Base-by-base conservation (phyloP, 2,888 invertebrate species). In the Cabera pusaria region DNA sequence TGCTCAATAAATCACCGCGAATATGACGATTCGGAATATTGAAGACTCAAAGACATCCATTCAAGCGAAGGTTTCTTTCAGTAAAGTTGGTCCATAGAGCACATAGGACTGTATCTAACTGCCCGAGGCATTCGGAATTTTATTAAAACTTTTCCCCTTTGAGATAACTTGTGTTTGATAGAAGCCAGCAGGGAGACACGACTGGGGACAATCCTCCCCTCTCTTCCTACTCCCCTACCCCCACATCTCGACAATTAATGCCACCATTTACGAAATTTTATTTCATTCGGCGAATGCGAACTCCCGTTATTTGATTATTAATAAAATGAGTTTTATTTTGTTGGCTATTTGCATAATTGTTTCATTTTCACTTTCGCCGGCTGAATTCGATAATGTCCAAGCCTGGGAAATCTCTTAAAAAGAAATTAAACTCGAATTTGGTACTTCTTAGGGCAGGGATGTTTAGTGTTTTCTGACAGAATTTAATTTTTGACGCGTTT, bases 131-230 rank as follows among this genome's bases (percentile, higher is more conserved):
- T 70, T 77, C 55, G 66, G 73, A 76, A 85, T 87, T 87, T 86
- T 87, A 86, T 87, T 84, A 86, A 84, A 87, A 85, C 72, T 87
- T 82, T 73, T 72, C 82, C 83, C 81, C 79, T 85, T 86, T 83
- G 72, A 82, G 74, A 83, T 74, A 81, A 82, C 78, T 82, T 83
- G 71, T 77, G 72, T 85, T 83, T 85, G 85, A 88, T 81, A 83
- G 77, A 74, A 79, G 68, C 69, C 77, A 73, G 72, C 58, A 59
- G 57, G 56, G 59, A 57, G 53, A 48, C n/a, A n/a, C n/a, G n/a
- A n/a, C 34, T 38, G 52, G 58, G 48, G 58, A 56, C 59, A n/a
- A 51, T 43, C 41, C 41, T 36, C 58, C 48, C 54, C 59, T n/a
- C 50, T 43, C 41, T 41, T 36, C 58, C 48, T 53, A 34, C 43